Evolutionary conservation across 2,113 vertebrate species (phyloP).

Genomic region (Nymphicus hollandicus): DNA sequence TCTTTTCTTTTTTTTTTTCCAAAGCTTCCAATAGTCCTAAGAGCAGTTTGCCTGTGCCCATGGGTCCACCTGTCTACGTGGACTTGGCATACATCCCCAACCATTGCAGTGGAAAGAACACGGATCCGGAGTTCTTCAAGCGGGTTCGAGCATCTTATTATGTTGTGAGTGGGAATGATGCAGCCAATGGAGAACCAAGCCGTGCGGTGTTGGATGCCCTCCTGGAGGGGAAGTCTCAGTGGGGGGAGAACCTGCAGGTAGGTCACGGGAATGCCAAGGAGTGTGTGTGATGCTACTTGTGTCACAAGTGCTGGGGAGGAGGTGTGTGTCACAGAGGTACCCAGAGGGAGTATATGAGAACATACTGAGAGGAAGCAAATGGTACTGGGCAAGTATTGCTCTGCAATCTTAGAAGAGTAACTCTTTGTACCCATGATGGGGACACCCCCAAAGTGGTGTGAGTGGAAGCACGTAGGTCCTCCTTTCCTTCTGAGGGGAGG

Average conservation of each 20-base stretch:
- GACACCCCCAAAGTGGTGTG: background rate
- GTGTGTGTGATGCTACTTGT: background rate
- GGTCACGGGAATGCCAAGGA: background rate
- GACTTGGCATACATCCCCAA: constrained; percentile 98
- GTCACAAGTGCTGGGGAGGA: background rate
- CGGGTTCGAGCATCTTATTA: constrained; percentile 92
- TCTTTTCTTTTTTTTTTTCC: background rate
- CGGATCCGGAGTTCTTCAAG: constrained; percentile 95
- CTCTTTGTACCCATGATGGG: background rate
- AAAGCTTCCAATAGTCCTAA: constrained; percentile 61
- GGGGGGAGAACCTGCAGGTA: constrained; percentile 97
- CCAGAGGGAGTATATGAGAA: background rate
- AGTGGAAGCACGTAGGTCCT: background rate
- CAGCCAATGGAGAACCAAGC: constrained; percentile 87
- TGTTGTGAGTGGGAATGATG: constrained; percentile 94
- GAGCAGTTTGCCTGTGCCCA: constrained; percentile 23
- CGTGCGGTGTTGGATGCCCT: constrained; percentile 89
- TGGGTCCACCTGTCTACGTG: constrained; percentile 88
- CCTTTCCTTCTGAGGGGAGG: background rate
- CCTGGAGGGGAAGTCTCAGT: constrained; percentile 95
- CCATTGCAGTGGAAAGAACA: constrained; percentile 96
- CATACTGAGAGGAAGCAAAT: background rate
- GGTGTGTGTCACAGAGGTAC: background rate
- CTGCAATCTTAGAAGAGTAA: background rate
- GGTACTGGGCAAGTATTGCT: background rate